Percentiles rank a stretch among this genome's conserved stretches.
Evolutionary conservation across 2,113 vertebrate genomes (phyloP).

Genomic region (Sylvietta virens): DNA sequence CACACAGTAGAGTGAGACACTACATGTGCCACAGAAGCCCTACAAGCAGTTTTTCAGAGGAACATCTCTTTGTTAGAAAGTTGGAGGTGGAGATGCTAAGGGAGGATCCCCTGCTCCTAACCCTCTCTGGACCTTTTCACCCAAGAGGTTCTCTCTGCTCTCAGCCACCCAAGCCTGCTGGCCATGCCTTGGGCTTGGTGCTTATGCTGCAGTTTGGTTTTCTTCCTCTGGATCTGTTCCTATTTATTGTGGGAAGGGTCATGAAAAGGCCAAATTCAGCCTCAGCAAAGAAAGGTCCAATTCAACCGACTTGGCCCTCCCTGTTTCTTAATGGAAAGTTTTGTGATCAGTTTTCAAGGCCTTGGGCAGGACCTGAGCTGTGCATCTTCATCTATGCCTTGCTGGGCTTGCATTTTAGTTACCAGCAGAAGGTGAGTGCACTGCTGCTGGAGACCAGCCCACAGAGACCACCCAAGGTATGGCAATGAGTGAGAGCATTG

Average conservation of each 20-base stretch:
- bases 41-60: not conserved
- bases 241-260: not conserved
- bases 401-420: not conserved
- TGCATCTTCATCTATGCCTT: not conserved
- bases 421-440: not conserved
- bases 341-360: not conserved
- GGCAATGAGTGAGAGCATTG: fast-evolving
- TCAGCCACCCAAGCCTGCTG: not conserved
- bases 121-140: not conserved
- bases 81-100: not conserved
- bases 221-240: not conserved
- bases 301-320: not conserved
- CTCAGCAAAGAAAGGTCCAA: not conserved
- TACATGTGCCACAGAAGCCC: not conserved
- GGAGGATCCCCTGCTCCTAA: not conserved
- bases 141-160: not conserved
- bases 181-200: not conserved
- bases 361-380: not conserved
- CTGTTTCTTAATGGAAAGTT: not conserved
- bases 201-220: not conserved
- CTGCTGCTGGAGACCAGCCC: not conserved
- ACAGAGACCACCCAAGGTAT: not conserved
- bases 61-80: not conserved
- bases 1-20: not conserved
- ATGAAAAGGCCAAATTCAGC: not conserved